phyloP scores from a whole-genome alignment of 2,888 invertebrate genomes.

The Erebia palarica region DNA sequence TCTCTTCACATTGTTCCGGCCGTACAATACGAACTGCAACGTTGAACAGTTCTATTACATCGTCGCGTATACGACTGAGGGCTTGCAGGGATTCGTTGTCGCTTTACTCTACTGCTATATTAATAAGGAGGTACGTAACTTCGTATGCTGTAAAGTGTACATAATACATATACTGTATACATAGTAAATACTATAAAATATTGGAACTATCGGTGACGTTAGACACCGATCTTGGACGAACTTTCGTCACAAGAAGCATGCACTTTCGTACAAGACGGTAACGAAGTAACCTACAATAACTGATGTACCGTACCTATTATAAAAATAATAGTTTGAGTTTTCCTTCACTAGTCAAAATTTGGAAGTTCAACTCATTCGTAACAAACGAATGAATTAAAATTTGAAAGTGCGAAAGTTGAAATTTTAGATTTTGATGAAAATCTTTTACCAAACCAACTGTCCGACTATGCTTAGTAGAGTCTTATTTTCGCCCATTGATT shows the following conservation, averaged over 20 bases:
- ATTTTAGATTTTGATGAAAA: background rate
- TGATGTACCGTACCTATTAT: background rate
- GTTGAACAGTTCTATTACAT: slow-evolving; percentile 83
- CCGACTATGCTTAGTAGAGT: background rate
- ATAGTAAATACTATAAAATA: background rate
- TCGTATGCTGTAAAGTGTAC: background rate
- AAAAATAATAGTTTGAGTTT: background rate
- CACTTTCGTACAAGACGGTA: background rate
- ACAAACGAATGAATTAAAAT: background rate
- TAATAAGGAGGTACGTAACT: slow-evolving; percentile 82
- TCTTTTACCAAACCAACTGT: background rate
- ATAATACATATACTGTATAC: no score
- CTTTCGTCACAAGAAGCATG: no score
- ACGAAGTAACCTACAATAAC: no score
- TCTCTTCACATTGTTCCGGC: slow-evolving; percentile 82
- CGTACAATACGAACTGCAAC: slow-evolving; percentile 74
- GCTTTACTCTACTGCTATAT: slow-evolving; percentile 86
- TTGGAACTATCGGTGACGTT: background rate
- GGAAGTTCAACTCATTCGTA: background rate
- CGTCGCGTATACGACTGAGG: slow-evolving; percentile 82
- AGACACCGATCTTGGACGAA: no score
- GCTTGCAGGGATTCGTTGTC: slow-evolving; percentile 84
- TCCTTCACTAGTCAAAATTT: background rate
- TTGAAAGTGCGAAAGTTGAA: background rate
- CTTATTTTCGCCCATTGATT: background rate